These are phyloP conservation scores for Nanorana parkeri DNA, from an alignment of 2,113 vertebrate genomes.

Conservation along the genomic window DNA sequence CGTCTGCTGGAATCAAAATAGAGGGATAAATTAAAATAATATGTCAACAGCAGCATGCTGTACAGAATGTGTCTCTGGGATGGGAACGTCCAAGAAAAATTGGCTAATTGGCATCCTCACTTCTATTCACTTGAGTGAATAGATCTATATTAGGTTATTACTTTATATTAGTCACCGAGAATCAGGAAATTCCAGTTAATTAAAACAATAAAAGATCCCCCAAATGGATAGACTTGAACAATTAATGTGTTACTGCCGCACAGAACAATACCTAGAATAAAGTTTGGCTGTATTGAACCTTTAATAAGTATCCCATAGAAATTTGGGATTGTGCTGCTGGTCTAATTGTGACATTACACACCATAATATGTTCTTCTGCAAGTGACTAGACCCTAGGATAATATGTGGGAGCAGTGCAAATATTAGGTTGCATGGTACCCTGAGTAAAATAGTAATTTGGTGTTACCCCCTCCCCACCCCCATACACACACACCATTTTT, in stretches of 20 bases:
- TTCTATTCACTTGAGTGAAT: conserved; percentile 66
- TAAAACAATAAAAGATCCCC: conserved; percentile 54
- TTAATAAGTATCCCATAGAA: neutral
- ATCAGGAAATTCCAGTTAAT: conserved; percentile 55
- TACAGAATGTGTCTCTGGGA: conserved; percentile 71
- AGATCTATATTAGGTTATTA: conserved; percentile 68
- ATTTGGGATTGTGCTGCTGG: too few species aligned
- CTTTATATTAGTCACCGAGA: conserved; percentile 65
- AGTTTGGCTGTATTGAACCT: neutral
- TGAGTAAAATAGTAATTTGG: too few species aligned
- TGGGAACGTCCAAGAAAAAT: conserved; percentile 81
- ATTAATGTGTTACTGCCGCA: conserved; percentile 21
- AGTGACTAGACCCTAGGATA: too few species aligned
- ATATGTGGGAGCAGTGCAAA: too few species aligned
- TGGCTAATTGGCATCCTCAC: conserved; percentile 82
- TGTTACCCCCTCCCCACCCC: too few species aligned
- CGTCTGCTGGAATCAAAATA: conserved; percentile 81
- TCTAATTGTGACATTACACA: too few species aligned
- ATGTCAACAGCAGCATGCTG: conserved; percentile 78
- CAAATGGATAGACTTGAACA: conserved; percentile 23
- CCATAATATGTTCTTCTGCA: too few species aligned
- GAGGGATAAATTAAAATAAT: conserved; percentile 88
- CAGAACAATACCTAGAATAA: neutral
- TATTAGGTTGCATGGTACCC: too few species aligned
- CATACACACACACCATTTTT: too few species aligned